A percentile compares a stretch with the other conserved stretches of the same genome.
Conservation (phyloP, 1,140 invertebrate species). For the Formica exsecta region DNA sequence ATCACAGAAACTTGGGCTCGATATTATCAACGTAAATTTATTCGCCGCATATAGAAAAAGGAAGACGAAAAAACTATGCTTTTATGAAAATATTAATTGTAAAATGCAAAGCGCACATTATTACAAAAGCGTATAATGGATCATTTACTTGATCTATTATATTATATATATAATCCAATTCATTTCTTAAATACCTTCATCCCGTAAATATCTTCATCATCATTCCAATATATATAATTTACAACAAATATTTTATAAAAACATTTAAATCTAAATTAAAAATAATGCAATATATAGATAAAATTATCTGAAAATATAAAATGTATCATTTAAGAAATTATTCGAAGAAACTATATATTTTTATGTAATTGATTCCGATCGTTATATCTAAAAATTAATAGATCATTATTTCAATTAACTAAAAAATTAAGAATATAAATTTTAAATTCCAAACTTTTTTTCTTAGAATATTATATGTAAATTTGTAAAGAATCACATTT, state of each 20-base stretch:
- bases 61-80: not conserved
- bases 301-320: not conserved
- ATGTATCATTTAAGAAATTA: no score
- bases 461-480: not conserved
- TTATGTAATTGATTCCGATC: not conserved
- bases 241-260: not conserved
- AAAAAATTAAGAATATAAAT: not conserved
- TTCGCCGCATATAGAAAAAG: not conserved
- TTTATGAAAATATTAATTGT: constrained; percentile 1
- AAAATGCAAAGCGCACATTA: not conserved
- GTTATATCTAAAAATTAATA: not conserved
- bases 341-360: not conserved
- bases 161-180: not conserved
- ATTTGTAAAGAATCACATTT: not conserved
- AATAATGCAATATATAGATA: not conserved
- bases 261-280: not conserved
- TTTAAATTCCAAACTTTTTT: not conserved
- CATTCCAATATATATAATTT: not conserved
- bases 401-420: not conserved
- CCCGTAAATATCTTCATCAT: not conserved
- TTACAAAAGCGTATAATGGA: not conserved
- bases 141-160: not conserved
- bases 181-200: not conserved
- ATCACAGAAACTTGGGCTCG: constrained; percentile 27
- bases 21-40: constrained; percentile 25